Base-by-base conservation (phyloP, 2,888 invertebrate genomes). In the Rhimphoctona megacephalus region DNA sequence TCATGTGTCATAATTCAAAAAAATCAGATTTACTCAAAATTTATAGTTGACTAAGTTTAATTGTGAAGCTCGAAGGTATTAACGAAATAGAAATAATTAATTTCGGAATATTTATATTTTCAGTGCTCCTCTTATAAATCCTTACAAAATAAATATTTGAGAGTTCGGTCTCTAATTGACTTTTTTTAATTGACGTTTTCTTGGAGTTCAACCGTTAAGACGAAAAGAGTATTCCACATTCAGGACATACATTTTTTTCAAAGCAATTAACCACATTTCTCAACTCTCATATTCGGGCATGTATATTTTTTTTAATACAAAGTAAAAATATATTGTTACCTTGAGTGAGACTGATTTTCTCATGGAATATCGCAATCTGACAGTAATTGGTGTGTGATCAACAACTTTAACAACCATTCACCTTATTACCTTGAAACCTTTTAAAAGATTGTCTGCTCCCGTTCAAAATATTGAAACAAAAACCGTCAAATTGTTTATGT, bases 351-450 rank as follows among this genome's bases (percentile, higher is more conserved):
- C 36, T 66, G 36, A 66, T 39, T 66, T 66, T 66, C 39, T 39
- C 66, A 39, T 66, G 36, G 39, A 66, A 39, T 39, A 36, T 66
- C 9, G 36, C 66, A 66, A 66, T 66, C 66, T n/a, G 39, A 66
- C 39, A 39, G 66, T 66, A 66, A 66, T 66, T 66, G 36, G 39
- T 39, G 39, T 39, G n/a, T 66, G 66, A 66, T 66, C 66, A 66
- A 66, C 66, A 66, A 36, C 11, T 61, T 61, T 61, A 61, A 66
- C 39, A 66, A 39, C 19, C 66, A 9, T 66, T 66, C 36, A 66
- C 66, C 66, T 66, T n/a, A 66, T 39, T 7, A 66, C 66, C 66
- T 66, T 66, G 66, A 66, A 36, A 39, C 19, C 22, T 39, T n/a
- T 66, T 36, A 4, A 22, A 36, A 36, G 36, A 39, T n/a, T 11